phyloP scores from a whole-genome alignment of 2,113 vertebrate species.

The Erinaceus europaeus region DNA sequence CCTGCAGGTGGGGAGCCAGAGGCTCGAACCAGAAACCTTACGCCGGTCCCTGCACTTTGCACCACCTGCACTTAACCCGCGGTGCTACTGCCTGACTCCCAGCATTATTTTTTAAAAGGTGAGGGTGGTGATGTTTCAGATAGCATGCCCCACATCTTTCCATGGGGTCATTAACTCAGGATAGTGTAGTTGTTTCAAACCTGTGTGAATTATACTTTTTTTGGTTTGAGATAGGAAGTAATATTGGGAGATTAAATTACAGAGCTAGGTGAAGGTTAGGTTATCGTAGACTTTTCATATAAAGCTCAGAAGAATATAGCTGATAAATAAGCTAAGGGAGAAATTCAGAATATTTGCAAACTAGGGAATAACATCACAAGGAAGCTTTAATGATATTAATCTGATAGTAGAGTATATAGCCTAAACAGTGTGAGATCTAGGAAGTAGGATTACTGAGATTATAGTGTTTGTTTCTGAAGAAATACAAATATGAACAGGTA shows the following conservation, averaged over 20 bases:
- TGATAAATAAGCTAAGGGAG: background rate
- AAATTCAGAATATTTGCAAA: background rate
- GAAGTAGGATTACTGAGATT: background rate
- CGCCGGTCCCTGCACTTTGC: too few relatives aligned
- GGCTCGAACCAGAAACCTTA: too few relatives aligned
- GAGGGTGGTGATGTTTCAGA: accelerated
- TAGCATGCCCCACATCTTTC: background rate
- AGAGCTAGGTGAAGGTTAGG: background rate
- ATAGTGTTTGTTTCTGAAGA: background rate
- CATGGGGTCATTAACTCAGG: background rate
- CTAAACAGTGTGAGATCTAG: background rate
- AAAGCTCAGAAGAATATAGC: background rate
- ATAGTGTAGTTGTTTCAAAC: background rate
- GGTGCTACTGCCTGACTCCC: background rate
- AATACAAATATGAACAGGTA: background rate
- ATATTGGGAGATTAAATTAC: background rate
- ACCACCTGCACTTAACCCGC: too few relatives aligned
- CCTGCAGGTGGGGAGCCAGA: too few relatives aligned
- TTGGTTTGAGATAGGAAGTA: background rate
- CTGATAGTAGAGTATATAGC: background rate
- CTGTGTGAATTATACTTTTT: background rate
- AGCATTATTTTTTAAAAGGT: background rate
- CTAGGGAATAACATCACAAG: background rate
- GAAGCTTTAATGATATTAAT: background rate
- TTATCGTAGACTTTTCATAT: background rate